Percentiles rank a stretch among this genome's conserved stretches.
Conservation (phyloP, 2,888 invertebrate genomes). For the Diaprepes abbreviatus region DNA sequence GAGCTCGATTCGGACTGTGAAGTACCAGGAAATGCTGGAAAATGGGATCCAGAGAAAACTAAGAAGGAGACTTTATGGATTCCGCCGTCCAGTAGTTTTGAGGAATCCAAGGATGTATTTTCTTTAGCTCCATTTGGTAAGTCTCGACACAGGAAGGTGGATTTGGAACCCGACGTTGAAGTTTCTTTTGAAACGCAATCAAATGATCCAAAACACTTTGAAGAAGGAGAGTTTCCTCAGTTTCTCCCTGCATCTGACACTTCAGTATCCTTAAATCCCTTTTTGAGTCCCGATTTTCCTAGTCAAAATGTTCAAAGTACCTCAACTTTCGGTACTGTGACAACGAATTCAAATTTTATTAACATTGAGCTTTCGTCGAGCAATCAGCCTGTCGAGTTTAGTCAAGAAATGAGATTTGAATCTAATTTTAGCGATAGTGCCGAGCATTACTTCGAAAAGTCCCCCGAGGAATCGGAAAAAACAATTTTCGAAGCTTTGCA, state of each 20-base stretch:
- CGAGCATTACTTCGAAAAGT: conserved; percentile 22
- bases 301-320: conserved; percentile 48
- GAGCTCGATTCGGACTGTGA: conserved; percentile 78
- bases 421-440: conserved; percentile 54
- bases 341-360: conserved; percentile 60
- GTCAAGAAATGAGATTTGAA: conserved; percentile 58
- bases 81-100: conserved; percentile 63
- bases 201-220: not conserved
- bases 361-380: conserved; percentile 56
- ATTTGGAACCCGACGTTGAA: conserved; percentile 19
- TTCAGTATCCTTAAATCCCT: conserved; percentile 59
- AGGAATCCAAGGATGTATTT: conserved; percentile 75
- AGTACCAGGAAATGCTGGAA: conserved; percentile 57
- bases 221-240: conserved; percentile 1
- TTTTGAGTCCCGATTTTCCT: conserved; percentile 56
- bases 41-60: conserved; percentile 56
- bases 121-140: conserved; percentile 77
- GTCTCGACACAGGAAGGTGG: conserved; percentile 51
- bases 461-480: conserved; percentile 17
- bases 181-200: not conserved
- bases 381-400: conserved; percentile 32
- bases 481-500: conserved; percentile 18
- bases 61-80: conserved; percentile 60
- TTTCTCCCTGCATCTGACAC: conserved; percentile 1
- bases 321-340: conserved; percentile 61